Conservation (phyloP, 2,797 vertebrate genomes). For the Parotocinclus haroldoi region DNA sequence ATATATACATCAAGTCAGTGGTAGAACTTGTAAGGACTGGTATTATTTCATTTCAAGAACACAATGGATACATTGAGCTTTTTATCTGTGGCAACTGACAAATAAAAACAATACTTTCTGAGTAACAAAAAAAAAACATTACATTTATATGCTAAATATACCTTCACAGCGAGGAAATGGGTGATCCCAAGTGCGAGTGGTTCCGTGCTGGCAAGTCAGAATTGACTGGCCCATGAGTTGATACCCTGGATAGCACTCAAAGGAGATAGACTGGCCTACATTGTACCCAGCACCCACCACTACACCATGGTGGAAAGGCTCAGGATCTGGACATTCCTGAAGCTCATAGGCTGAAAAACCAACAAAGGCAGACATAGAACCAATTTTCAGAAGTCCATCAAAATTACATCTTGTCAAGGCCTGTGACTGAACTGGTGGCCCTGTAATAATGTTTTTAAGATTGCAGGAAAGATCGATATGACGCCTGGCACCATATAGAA, state of each 20-base stretch:
- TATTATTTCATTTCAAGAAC: too few species aligned
- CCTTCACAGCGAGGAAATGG: slow-evolving; percentile 94
- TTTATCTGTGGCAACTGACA: too few species aligned
- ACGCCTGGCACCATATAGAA: slow-evolving; percentile 5
- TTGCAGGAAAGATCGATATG: slow-evolving; percentile 26
- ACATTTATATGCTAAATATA: slow-evolving; percentile 56
- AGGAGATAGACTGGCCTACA: slow-evolving; percentile 96
- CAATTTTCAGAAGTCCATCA: slow-evolving; percentile 30
- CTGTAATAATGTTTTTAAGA: slow-evolving; percentile 38
- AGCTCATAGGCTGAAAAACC: slow-evolving; percentile 75
- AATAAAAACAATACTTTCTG: too few species aligned
- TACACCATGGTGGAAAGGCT: slow-evolving; percentile 87
- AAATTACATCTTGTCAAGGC: slow-evolving; percentile 21
- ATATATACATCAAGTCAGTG: too few species aligned
- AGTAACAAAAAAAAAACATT: too few species aligned
- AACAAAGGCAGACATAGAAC: slow-evolving; percentile 22
- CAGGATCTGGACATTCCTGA: slow-evolving; percentile 93
- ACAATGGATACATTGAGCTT: too few species aligned
- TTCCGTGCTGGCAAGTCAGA: slow-evolving; percentile 93
- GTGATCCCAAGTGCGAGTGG: slow-evolving; percentile 95
- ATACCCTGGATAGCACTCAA: slow-evolving; percentile 92
- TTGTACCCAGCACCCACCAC: slow-evolving; percentile 93
- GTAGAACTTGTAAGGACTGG: too few species aligned
- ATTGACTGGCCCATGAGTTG: slow-evolving; percentile 87
- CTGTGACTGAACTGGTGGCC: slow-evolving; percentile 12